Conservation (phyloP, 2,888 invertebrate species). For the Patella ulyssiponensis region DNA sequence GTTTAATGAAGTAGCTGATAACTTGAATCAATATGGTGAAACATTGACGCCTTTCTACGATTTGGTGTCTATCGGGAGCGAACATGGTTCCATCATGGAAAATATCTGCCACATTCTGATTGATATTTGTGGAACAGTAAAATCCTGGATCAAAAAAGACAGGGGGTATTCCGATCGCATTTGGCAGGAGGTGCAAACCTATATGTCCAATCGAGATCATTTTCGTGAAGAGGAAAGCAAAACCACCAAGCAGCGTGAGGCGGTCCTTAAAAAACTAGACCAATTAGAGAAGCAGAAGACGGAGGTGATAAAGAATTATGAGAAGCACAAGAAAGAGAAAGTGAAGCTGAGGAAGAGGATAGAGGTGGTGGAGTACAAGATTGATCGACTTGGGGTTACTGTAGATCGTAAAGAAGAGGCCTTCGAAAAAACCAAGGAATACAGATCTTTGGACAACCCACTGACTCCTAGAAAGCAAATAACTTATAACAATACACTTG, state of each 20-base stretch:
- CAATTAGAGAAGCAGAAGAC: conserved; percentile 40
- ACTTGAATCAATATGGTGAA: conserved; percentile 52
- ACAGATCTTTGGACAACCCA: conserved; percentile 15
- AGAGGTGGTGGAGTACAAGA: conserved; percentile 49
- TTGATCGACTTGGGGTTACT: conserved; percentile 44
- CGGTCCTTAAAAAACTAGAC: conserved; percentile 43
- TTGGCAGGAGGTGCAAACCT: conserved; percentile 51
- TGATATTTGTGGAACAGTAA: conserved; percentile 50
- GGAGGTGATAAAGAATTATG: conserved; percentile 43
- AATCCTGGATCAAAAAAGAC: conserved; percentile 57
- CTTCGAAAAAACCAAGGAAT: background rate
- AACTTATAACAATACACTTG: conserved; percentile 39
- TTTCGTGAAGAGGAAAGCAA: conserved; percentile 41
- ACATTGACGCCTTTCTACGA: conserved; percentile 49
- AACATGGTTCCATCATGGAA: conserved; percentile 49
- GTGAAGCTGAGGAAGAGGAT: conserved; percentile 48
- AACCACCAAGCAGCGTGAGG: conserved; percentile 27
- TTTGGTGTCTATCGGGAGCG: conserved; percentile 47
- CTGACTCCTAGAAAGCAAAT: conserved; percentile 47
- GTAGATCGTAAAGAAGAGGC: conserved; percentile 44
- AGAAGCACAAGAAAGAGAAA: conserved; percentile 47
- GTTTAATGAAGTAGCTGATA: conserved; percentile 47
- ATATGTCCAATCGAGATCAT: conserved; percentile 51
- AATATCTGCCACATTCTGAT: conserved; percentile 53
- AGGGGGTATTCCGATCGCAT: conserved; percentile 54